Base-by-base conservation (phyloP, 2,797 vertebrate species). In the Balearica regulorum region DNA sequence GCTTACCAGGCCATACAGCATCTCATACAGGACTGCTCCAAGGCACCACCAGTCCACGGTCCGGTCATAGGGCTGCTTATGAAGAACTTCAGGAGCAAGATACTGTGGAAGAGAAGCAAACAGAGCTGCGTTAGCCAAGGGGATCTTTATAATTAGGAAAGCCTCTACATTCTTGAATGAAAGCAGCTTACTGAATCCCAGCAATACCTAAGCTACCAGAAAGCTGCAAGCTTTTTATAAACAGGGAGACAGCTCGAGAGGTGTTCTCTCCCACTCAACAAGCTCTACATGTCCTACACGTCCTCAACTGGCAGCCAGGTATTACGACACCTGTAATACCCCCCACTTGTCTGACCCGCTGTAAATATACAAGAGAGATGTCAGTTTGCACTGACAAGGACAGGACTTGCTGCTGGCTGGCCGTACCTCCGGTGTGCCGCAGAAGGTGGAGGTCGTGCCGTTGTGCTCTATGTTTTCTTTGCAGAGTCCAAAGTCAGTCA, bases 21-120 rank as follows among this genome's bases (percentile, higher is more conserved):
- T 99, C 97, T 99, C 99, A 4, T 99, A 99, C 31, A 99, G 97
- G 89, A 99, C 99, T 5, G 99, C 99, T 62, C 99, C 99, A 92
- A 99, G 98, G 97, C 99, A 99, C 99, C 99, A 99, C 99, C 99
- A 99, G 98, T 99, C 99, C 71, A 99, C 99, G 1, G 99, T 99
- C 49, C 99, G 97, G 97, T 99, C 99, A 21, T 99, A 99, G 4
- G 99, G 99, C 97, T 99, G 99, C 98, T 99, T 99, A 96, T 99
- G 99, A 80, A 99, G 98, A 89, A 99, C 99, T 96, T 99, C 99
- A 28, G 99, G 99, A 82, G 99, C 99, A 82, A 99, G 98, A 98
- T 99, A 99, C 99, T 99, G 97, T 78, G 24, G 5, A 83, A 96
- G 65, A 92, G 49, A 93, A 93, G 18, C 11, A 49, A 55, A 54